Evolutionary conservation across 2,797 vertebrate species (phyloP).

Genomic region (Melanogrammus aeglefinus): DNA sequence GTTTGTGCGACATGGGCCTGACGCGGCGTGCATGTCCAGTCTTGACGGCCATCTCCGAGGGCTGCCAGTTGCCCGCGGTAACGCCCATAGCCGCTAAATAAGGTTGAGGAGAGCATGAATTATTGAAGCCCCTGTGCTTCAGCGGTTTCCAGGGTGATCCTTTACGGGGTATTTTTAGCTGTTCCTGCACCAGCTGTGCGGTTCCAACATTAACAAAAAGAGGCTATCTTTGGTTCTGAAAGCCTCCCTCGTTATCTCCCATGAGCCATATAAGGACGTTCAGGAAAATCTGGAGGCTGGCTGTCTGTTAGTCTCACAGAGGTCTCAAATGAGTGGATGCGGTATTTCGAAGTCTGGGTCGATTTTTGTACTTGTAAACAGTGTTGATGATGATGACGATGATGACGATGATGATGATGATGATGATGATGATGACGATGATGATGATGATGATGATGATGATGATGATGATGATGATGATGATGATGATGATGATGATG

Average conservation of each 20-base stretch:
- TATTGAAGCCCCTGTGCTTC: constrained; percentile 65
- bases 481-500: too few relatives aligned
- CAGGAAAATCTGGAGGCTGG: neutral
- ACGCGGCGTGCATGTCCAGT: constrained; percentile 23
- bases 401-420: too few relatives aligned
- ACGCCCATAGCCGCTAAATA: constrained; percentile 57
- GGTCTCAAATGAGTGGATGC: neutral
- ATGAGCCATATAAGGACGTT: neutral
- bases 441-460: too few relatives aligned
- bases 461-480: too few relatives aligned
- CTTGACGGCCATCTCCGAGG: constrained; percentile 48
- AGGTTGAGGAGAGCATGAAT: constrained; percentile 63
- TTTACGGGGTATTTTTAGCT: constrained; percentile 67
- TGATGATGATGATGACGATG: too few relatives aligned
- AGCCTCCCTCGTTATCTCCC: neutral
- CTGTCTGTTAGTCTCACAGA: neutral
- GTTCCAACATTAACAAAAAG: constrained; percentile 32
- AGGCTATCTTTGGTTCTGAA: constrained; percentile 28
- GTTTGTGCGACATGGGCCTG: constrained; percentile 27
- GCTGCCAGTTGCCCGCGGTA: constrained; percentile 43
- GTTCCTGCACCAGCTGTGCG: constrained; percentile 34
- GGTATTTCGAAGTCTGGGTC: neutral
- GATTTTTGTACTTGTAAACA: neutral
- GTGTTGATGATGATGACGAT: too few relatives aligned
- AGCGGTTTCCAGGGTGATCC: constrained; percentile 52